A percentile compares a stretch with the other conserved stretches of the same genome.
These are phyloP conservation scores for Spinus pinus DNA, from an alignment of 2,797 vertebrate species.

Conservation along the genomic window DNA sequence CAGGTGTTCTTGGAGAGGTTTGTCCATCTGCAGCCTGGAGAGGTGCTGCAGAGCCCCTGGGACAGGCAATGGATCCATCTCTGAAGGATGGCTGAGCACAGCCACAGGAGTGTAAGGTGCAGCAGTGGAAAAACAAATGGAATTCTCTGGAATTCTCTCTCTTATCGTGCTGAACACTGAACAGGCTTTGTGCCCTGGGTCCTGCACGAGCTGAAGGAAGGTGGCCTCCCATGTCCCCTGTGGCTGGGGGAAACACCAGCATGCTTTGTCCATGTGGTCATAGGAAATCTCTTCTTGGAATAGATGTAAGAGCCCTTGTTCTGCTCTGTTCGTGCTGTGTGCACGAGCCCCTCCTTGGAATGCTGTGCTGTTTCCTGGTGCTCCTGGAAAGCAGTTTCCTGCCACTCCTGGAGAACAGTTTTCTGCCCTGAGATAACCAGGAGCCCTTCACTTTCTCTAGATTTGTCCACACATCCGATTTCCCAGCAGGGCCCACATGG, in stretches of 20 bases:
- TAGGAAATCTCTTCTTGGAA: neutral
- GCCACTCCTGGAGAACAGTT: neutral
- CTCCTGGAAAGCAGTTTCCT: constrained; percentile 21
- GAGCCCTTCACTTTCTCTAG: neutral
- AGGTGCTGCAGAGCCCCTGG: neutral
- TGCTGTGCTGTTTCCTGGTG: neutral
- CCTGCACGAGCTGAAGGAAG: neutral
- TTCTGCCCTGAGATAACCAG: neutral
- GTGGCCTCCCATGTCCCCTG: neutral
- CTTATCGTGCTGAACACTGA: neutral
- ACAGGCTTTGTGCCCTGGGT: neutral
- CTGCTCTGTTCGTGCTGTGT: neutral
- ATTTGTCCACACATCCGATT: neutral
- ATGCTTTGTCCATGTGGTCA: neutral
- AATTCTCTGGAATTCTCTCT: neutral
- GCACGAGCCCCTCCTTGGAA: neutral
- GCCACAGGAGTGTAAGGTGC: neutral
- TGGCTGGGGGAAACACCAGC: neutral
- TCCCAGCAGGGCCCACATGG: neutral
- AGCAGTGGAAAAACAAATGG: neutral
- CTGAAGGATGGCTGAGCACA: neutral
- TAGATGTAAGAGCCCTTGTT: neutral
- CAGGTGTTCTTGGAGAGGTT: neutral
- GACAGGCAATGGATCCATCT: neutral
- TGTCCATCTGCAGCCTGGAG: neutral